Percentiles rank a stretch among this genome's conserved stretches.
Conservation (phyloP, 2,113 vertebrate genomes). For the Leptobrachium ailaonicum region DNA sequence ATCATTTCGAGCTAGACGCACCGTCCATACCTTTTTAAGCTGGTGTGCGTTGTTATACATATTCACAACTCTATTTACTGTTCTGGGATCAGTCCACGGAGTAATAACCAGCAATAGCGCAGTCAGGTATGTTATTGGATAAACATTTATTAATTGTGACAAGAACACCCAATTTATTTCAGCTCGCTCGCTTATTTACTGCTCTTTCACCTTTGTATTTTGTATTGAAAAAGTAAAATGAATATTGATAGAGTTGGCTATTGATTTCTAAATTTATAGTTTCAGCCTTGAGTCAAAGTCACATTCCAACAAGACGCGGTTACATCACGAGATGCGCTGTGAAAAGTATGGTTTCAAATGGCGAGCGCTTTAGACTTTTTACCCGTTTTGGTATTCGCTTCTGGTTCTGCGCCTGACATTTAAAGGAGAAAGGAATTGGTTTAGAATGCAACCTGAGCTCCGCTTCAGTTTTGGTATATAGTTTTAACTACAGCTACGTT, state of each 20-base stretch:
- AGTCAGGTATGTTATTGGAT: conserved; percentile 62
- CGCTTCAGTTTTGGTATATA: no score
- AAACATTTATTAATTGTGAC: conserved; percentile 79
- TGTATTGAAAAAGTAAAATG: conserved; percentile 79
- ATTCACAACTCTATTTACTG: conserved; percentile 40
- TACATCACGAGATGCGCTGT: conserved; percentile 55
- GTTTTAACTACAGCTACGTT: no score
- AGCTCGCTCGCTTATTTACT: conserved; percentile 73
- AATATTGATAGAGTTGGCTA: conserved; percentile 80
- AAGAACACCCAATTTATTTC: conserved; percentile 78
- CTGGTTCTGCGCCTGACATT: no score
- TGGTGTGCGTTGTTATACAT: conserved; percentile 3
- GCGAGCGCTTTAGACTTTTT: no score
- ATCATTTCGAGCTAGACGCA: no score
- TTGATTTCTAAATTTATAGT: conserved; percentile 79
- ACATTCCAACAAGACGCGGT: conserved; percentile 60
- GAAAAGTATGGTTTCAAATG: not conserved
- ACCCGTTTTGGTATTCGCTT: no score
- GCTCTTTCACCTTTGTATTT: conserved; percentile 78
- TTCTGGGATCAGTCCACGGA: not conserved
- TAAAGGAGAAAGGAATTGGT: no score
- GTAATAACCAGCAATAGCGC: conserved; percentile 53
- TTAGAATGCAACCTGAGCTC: no score
- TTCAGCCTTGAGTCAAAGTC: conserved; percentile 72
- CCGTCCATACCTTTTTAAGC: no score